Evolutionary conservation across 2,113 vertebrate genomes (phyloP), one percentile per base, ranked within the genome.

Genomic region (Hiodon alosoides): DNA sequence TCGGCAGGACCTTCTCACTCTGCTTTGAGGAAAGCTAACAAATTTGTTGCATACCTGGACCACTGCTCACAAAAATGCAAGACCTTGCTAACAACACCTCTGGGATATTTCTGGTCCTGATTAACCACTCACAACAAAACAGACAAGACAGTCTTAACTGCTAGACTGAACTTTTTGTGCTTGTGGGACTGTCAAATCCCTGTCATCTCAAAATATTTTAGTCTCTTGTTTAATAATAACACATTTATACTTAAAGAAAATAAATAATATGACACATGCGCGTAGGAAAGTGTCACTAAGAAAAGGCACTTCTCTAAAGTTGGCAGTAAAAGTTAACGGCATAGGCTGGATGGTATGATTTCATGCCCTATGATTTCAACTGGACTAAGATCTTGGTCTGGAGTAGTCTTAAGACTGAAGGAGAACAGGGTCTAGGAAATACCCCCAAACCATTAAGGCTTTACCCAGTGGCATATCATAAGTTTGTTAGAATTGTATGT

Each of bases 391-490:
- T n/a, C n/a, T 31, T 31, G 31, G 31, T 31, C 31, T 31, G 31
- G 31, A 31, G 31, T 31, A 31, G 31, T 31, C 31, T 7, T 48
- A 71, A 54, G 55, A 59, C 47, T 47, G 55, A 46, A 67, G 67
- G 73, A 81, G 75, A 80, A 67, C 68, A 79, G 80, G 75, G 82
- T 84, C 79, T 64, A 73, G 62, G 75, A 81, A 72, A 72, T 46
- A 48, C 69, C 65, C 10, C 69, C 55, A 13, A 4, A 10, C 11
- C 17, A 57, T 47, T 10, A 58, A 66, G 31, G 71, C 62, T 58
- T 54, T 68, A n/a, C 8, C 60, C 71, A 17, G 31, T 50, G 31
- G 58, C 55, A 59, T 53, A 46, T 54, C 7, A 69, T 9, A 31
- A 46, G 62, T 13, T 13, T 3, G 11, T 67, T 65, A 70, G 69